A percentile compares a stretch with the other conserved stretches of the same genome.
These are phyloP conservation scores for Tuta absoluta DNA, from an alignment of 2,888 invertebrate species.

Conservation along the genomic window DNA sequence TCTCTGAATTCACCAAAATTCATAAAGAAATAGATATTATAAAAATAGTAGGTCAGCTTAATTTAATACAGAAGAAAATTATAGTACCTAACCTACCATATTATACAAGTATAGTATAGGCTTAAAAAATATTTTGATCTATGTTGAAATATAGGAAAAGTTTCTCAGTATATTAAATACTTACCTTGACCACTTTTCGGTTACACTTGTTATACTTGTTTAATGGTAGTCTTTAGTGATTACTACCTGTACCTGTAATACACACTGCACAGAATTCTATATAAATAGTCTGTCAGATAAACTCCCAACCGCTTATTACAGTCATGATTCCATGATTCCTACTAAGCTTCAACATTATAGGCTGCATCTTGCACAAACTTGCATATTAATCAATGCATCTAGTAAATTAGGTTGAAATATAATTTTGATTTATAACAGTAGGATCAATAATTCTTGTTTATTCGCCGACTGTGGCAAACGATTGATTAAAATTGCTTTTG, in stretches of 20 bases:
- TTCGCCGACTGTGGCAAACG: constrained; percentile 44
- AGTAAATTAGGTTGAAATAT: constrained; percentile 19
- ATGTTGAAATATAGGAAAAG: too few species aligned
- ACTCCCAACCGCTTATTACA: constrained; percentile 15
- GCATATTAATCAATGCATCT: not conserved
- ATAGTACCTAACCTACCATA: too few species aligned
- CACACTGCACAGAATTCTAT: not conserved
- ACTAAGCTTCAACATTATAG: not conserved
- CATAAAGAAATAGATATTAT: too few species aligned
- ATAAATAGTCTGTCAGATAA: constrained; percentile 1
- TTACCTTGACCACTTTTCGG: too few species aligned
- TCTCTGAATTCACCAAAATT: too few species aligned
- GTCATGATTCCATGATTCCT: constrained; percentile 12
- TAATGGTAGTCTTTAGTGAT: constrained; percentile 1
- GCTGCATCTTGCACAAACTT: constrained; percentile 15
- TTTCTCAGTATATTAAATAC: too few species aligned
- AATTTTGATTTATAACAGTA: constrained; percentile 20
- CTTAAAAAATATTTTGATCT: too few species aligned
- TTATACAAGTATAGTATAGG: too few species aligned
- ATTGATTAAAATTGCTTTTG: constrained; percentile 49
- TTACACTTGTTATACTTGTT: too few species aligned
- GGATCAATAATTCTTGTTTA: constrained; percentile 37
- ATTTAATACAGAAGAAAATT: too few species aligned
- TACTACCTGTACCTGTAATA: not conserved
- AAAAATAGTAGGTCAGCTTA: too few species aligned